Base-by-base conservation (phyloP, 2,113 vertebrate genomes). In the Crotalus helleri region DNA sequence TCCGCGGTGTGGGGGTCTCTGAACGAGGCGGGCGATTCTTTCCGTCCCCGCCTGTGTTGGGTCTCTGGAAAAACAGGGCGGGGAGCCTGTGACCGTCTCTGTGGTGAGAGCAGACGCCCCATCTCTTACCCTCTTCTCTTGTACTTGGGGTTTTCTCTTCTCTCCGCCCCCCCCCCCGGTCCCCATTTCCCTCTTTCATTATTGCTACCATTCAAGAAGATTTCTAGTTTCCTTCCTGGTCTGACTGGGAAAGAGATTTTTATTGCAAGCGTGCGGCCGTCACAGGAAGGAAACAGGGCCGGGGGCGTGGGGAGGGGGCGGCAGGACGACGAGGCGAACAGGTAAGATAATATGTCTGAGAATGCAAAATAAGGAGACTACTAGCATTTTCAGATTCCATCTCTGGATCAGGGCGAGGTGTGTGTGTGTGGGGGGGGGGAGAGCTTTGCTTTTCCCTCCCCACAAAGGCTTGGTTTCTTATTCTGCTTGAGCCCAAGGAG, bases 231-330 rank as follows among this genome's bases (percentile, higher is more conserved):
- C 39, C 57, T 58, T 88, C 85, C 21, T 4, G 44, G 51, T 51
- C 17, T 59, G 29, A 10, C 39, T 69, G 85, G 58, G 49, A 54
- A 54, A 46, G 87, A 10, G 61, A 87, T 21, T 46, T 88, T 89
- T 11, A 2, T 87, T 23, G 57, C 85, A 64, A 64, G 21, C 53
- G 57, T 69, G 54, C 64, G 26, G 57, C 85, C 91, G 55, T 17
- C 87, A 89, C 64, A 89, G 87, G 87, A 92, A 88, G 87, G 91
- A 88, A 81, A 81, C 64, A 39, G 53, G 53, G 86, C 29, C 74
- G 33, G 53, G 54, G 61, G 39, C 33, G 21, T 26, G 12, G 90
- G 26, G n/a, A 39, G 53, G 26, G 51, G 87, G 87, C 4, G 53
- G 3, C 46, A 39, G 69, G 33, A 21, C 10, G 46, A 33, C 29